A percentile compares a stretch with the other conserved stretches of the same genome.
Evolutionary conservation across 1,140 invertebrate genomes (phyloP).

Genomic region (Proctacanthus coquilletti): DNA sequence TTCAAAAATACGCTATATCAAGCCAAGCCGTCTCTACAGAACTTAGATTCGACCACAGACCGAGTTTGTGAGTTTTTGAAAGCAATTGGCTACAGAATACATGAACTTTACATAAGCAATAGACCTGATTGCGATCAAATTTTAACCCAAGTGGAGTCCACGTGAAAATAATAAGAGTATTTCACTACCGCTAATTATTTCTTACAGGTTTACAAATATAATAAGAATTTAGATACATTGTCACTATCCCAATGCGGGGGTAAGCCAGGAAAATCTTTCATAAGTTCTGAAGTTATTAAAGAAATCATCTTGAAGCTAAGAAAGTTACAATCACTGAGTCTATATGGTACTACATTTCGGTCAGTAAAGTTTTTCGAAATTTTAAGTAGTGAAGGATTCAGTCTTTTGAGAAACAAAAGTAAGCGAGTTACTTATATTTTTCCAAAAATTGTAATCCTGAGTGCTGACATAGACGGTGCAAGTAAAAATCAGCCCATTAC

Average conservation of each 20-base stretch:
- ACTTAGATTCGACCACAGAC: no score
- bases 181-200: not conserved
- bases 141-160: not conserved
- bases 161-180: not conserved
- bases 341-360: not conserved
- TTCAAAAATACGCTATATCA: no score
- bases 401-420: not conserved
- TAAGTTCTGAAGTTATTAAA: not conserved
- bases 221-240: not conserved
- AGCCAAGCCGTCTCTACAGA: no score
- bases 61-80: not conserved
- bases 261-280: not conserved
- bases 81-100: not conserved
- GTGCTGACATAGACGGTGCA: no score
- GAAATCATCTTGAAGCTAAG: not conserved
- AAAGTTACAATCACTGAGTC: not conserved
- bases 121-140: not conserved
- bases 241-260: not conserved
- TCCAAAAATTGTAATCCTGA: no score
- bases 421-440: no score
- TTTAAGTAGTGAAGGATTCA: not conserved
- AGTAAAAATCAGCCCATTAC: not conserved
- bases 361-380: conserved; percentile 1
- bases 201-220: not conserved
- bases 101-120: not conserved